Evolutionary conservation across 2,113 vertebrate genomes (phyloP), one percentile per base, ranked within the genome.

Genomic region (Lonchura striata): DNA sequence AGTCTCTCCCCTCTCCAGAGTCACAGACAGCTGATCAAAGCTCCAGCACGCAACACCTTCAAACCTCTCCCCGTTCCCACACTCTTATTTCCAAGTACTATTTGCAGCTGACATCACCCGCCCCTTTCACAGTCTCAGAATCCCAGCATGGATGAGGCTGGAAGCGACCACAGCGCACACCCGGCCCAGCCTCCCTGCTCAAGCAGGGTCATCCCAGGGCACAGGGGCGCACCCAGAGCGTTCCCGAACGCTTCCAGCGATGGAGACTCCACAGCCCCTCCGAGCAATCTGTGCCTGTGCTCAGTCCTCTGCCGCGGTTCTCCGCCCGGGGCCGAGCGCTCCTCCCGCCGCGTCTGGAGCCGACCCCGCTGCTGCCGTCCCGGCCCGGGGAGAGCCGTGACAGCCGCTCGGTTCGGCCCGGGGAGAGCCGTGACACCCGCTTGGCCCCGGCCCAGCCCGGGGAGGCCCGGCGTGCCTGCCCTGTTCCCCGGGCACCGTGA

Each of bases 41-140:
- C 78, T 53, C 41, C 82, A 21, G 49, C 87, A 75, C 44, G 69
- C 88, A 87, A 87, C 91, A 63, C 44, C 61, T 66, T 54, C 81
- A 54, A 68, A 82, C 84, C 24, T 88, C 93, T 89, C 92, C 78
- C 87, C n/a, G 53, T 66, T 91, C 92, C 95, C 88, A 94, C 65
- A 91, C 61, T 18, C 61, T 64, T 31, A 78, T 68, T 52, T 75
- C 85, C 69, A 63, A 86, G 66, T 3, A 5, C 39, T 44, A 0
- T 28, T 71, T 11, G 70, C 63, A 47, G 75, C 85, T 93, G 94
- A 94, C 90, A 88, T 80, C 85, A 92, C 53, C 61, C 24, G 19
- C 59, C 54, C 39, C 53, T 39, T n/a, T 21, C 53, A 46, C 53
- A 47, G 20, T 21, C 47, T n/a, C 70, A 27, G n/a, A 41, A 59